Evolutionary conservation across 2,888 invertebrate species (phyloP), one percentile per base, ranked within the genome.

Genomic region (Leptopilina syphax): DNA sequence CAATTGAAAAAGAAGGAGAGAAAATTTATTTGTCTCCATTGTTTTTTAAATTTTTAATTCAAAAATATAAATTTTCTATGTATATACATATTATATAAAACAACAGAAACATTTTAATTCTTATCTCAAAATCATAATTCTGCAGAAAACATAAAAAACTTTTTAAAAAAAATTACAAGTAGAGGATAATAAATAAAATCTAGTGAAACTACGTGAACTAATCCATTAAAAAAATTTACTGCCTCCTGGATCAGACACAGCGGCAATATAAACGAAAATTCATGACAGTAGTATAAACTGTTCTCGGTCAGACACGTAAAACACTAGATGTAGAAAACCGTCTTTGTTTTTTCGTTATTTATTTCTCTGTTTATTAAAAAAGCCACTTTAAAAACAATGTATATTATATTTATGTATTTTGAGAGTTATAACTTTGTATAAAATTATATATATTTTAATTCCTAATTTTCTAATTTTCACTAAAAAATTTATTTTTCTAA

Each of bases 281-380:
- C 73, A 34, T 73, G 73, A n/a, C 73, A 73, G 73, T 73, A 73
- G 73, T 73, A 73, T 57, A 73, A 73, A 57, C 73, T 57, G 73
- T 73, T 73, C 73, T n/a, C n/a, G 57, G 57, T 57, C 73, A 73
- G 73, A 57, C 73, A n/a, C 57, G 34, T 18, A 57, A 34, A 73
- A 9, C 8, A 57, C 73, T 73, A 73, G 57, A 34, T 57, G 34
- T 54, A 57, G 13, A 27, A 70, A 70, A 70, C 13, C 9, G 27
- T 34, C 27, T 13, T 70, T 34, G 63, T 63, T 63, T 9, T 47
- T 63, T 63, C 18, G 63, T 50, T n/a, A 70, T 70, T 70, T 54
- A 54, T 70, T 24, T 70, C 12, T 34, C 34, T 54, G 18, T 34
- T 47, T 24, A 18, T 3, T 34, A n/a, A 50, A n/a, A 7, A 27